phyloP scores from a whole-genome alignment of 2,888 invertebrate species.

The Branchinecta sandiegonensis region DNA sequence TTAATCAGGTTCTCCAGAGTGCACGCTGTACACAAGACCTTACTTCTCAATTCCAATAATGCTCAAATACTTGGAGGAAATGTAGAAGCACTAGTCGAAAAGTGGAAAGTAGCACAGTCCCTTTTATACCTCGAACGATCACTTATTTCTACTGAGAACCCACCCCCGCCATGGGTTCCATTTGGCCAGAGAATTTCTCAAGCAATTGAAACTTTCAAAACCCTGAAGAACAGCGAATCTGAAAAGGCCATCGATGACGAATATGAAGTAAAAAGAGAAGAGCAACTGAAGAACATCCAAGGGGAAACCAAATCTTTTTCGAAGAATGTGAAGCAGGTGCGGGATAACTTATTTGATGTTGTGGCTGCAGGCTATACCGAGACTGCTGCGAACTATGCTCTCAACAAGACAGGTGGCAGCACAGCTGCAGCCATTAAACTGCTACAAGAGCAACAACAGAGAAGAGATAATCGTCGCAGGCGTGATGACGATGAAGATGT shows the following conservation, averaged over 20 bases:
- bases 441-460: neutral
- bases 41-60: neutral
- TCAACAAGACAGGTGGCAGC: neutral
- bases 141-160: slow-evolving; percentile 1
- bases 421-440: neutral
- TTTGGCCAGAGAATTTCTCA: slow-evolving; percentile 18
- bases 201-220: slow-evolving; percentile 14
- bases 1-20: neutral
- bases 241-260: neutral
- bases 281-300: neutral
- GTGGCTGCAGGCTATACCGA: neutral
- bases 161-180: slow-evolving; percentile 12
- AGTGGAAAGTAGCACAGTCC: slow-evolving; percentile 2
- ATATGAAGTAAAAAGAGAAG: neutral
- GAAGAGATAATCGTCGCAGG: neutral
- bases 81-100: neutral
- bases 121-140: slow-evolving; percentile 2
- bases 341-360: neutral
- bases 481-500: neutral
- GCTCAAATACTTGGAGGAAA: neutral
- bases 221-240: slow-evolving; percentile 1
- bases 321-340: neutral
- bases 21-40: neutral
- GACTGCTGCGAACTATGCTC: neutral
- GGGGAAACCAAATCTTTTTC: neutral